A percentile compares a stretch with the other conserved stretches of the same genome.
Evolutionary conservation across 2,113 vertebrate genomes (phyloP).

Genomic region (Colistium nudipinnis): DNA sequence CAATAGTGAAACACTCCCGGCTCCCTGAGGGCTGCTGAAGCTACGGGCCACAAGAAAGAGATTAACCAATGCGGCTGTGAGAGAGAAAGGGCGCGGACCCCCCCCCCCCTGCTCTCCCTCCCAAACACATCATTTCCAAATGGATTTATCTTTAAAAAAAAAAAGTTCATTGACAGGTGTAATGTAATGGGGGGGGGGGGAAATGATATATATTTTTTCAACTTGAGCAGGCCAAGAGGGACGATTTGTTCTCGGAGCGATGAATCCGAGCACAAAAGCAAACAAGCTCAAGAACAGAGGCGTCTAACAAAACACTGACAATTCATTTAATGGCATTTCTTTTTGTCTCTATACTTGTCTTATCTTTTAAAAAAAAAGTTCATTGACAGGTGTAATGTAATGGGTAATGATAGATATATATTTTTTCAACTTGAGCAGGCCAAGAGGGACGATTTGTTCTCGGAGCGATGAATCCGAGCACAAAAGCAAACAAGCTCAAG

Average conservation of each 20-base stretch:
- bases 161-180: slow-evolving; percentile 48
- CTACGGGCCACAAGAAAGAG: slow-evolving; percentile 66
- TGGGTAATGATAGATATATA: slow-evolving; percentile 47
- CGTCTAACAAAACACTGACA: slow-evolving; percentile 17
- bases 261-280: slow-evolving; percentile 23
- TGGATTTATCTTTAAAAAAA: slow-evolving; percentile 60
- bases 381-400: slow-evolving; percentile 51
- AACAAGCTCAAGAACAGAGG: background rate
- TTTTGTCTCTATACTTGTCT: too few relatives aligned
- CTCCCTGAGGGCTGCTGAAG: slow-evolving; percentile 49
- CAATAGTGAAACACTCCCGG: slow-evolving; percentile 70
- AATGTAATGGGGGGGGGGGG: slow-evolving; percentile 58
- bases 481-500: slow-evolving; percentile 3
- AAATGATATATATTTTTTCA: slow-evolving; percentile 52
- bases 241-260: slow-evolving; percentile 27
- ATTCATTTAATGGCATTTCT: slow-evolving; percentile 23
- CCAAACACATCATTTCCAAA: slow-evolving; percentile 35
- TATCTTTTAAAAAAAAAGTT: slow-evolving; percentile 63
- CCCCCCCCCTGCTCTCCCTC: background rate
- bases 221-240: slow-evolving; percentile 33
- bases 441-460: slow-evolving; percentile 33
- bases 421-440: slow-evolving; percentile 40
- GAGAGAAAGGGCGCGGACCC: slow-evolving; percentile 36
- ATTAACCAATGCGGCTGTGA: slow-evolving; percentile 57
- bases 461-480: slow-evolving; percentile 26